phyloP scores from a whole-genome alignment of 2,113 vertebrate species.

The Perccottus glenii region DNA sequence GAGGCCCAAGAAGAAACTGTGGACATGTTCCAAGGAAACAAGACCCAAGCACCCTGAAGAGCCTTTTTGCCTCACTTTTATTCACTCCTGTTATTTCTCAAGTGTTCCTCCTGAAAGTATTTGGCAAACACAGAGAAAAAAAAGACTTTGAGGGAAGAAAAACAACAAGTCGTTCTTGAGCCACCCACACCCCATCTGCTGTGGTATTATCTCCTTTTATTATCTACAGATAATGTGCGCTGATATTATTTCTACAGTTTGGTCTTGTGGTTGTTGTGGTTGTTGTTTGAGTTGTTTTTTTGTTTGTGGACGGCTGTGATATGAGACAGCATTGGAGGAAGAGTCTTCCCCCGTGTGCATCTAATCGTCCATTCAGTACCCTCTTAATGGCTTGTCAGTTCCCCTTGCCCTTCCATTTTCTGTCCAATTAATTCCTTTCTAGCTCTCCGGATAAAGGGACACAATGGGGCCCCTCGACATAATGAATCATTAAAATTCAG shows the following conservation, averaged over 20 bases:
- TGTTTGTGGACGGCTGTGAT: conserved; percentile 61
- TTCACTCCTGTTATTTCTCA: conserved; percentile 81
- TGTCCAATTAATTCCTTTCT: conserved; percentile 99
- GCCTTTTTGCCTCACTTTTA: conserved; percentile 75
- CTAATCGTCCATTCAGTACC: conserved; percentile 88
- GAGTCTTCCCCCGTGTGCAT: conserved; percentile 83
- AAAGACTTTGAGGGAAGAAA: conserved; percentile 78
- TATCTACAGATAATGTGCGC: conserved; percentile 76
- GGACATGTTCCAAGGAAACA: conserved; percentile 70
- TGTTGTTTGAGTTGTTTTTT: conserved; percentile 63
- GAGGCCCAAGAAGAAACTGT: conserved; percentile 58
- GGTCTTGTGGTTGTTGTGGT: conserved; percentile 62
- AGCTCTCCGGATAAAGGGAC: conserved; percentile 94
- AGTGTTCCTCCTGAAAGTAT: conserved; percentile 83
- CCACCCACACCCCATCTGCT: conserved; percentile 85
- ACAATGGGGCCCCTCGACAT: conserved; percentile 89
- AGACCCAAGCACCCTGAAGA: conserved; percentile 76
- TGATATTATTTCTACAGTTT: conserved; percentile 77
- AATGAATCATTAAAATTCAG: conserved; percentile 99
- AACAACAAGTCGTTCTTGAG: conserved; percentile 80
- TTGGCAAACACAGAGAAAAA: conserved; percentile 80
- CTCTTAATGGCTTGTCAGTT: conserved; percentile 95
- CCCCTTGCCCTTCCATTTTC: conserved; percentile 96
- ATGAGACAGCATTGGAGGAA: conserved; percentile 54
- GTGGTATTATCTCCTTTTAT: conserved; percentile 81